Conservation (phyloP, 2,113 vertebrate species). For the Poicephalus gulielmi region DNA sequence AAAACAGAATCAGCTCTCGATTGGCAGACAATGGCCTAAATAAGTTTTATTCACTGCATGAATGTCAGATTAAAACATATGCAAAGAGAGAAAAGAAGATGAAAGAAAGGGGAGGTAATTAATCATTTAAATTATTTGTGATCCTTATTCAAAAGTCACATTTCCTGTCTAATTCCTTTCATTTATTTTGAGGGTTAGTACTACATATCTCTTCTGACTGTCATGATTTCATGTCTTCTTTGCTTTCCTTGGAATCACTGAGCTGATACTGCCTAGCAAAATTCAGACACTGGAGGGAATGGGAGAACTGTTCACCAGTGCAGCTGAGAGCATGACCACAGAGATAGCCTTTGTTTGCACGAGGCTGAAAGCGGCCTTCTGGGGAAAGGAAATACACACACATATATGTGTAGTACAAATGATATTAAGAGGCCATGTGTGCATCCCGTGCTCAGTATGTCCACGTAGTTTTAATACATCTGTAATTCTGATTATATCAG, state of each 20-base stretch:
- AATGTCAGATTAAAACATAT: slow-evolving; percentile 8
- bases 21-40: slow-evolving; percentile 5
- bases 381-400: neutral
- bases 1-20: slow-evolving; percentile 1
- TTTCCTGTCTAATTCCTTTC: neutral
- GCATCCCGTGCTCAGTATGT: neutral
- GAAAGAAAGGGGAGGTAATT: neutral
- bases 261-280: slow-evolving; percentile 5
- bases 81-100: neutral
- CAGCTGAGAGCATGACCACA: neutral
- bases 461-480: neutral
- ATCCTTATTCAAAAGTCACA: neutral
- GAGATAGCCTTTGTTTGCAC: slow-evolving; percentile 2
- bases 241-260: slow-evolving; percentile 19
- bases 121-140: slow-evolving; percentile 32
- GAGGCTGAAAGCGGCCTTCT: neutral
- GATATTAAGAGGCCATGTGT: neutral
- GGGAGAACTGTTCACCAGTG: neutral
- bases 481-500: neutral
- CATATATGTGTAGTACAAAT: neutral
- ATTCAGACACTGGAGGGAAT: neutral
- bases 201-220: neutral
- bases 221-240: slow-evolving; percentile 27
- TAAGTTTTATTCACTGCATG: slow-evolving; percentile 5
- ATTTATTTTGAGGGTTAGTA: slow-evolving; percentile 18